phyloP scores from a whole-genome alignment of 2,797 vertebrate genomes.

The Coranthus polyacanthus region DNA sequence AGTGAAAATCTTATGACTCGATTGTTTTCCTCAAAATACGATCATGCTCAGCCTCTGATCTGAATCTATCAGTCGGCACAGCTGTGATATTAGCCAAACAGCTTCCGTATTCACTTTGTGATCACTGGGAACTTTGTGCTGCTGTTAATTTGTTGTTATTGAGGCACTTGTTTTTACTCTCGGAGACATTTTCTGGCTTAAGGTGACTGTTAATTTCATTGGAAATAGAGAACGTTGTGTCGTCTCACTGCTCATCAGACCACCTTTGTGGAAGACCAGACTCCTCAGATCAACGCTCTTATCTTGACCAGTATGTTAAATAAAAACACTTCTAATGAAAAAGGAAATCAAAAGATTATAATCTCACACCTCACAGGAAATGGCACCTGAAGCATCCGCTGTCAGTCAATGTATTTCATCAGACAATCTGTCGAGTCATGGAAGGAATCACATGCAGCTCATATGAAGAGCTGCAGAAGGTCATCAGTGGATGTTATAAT shows the following conservation, averaged over 20 bases:
- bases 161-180: too few species aligned
- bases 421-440: conserved; percentile 20
- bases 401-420: conserved; percentile 51
- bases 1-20: too few species aligned
- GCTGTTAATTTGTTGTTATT: too few species aligned
- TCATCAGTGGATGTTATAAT: conserved; percentile 9
- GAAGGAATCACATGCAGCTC: conserved; percentile 29
- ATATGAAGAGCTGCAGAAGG: not conserved
- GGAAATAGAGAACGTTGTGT: not conserved
- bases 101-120: too few species aligned
- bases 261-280: not conserved
- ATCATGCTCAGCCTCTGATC: too few species aligned
- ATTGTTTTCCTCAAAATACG: too few species aligned
- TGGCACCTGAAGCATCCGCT: conserved; percentile 25
- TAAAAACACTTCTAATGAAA: conserved; percentile 49
- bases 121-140: too few species aligned
- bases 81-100: too few species aligned
- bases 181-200: too few species aligned
- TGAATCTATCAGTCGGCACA: too few species aligned
- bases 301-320: conserved; percentile 41
- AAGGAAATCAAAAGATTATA: conserved; percentile 72
- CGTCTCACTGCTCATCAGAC: conserved; percentile 6
- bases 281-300: conserved; percentile 1
- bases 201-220: too few species aligned
- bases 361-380: conserved; percentile 57